Base-by-base conservation (phyloP, 2,888 invertebrate species). In the Hoplodrina ambigua region DNA sequence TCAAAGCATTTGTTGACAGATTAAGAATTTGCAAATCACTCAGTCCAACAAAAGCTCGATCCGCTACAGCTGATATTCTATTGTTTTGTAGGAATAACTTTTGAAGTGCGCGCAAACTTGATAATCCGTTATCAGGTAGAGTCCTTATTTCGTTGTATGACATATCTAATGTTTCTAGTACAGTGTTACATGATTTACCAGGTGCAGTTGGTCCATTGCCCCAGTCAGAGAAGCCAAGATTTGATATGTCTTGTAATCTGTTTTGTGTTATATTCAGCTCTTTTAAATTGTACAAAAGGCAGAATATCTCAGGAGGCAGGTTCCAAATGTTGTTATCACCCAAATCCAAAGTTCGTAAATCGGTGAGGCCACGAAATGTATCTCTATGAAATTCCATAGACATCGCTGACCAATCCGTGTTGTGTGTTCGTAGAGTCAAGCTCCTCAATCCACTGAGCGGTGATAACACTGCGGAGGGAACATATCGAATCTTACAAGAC, bases 341-440 rank as follows among this genome's bases (percentile, higher is more conserved):
- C 70, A 98, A 95, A 92, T 98, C 97, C 82, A 98, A 95, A 81
- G 94, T 96, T 83, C 97, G 96, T 54, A 98, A 94, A 87, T 97
- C 97, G 30, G 97, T 96, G 65, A 98, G 94, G 13, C 97, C 97
- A 76, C 97, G 95, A 75, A 98, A 97, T 72, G 97, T 97, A 86
- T 97, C 97, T 54, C 97, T 96, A 86, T 97, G 97, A 75, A 98
- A 96, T 85, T 98, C 97, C 94, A 98, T 96, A 33, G 97, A 97
- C 97, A 97, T 97, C 25, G 97, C 97, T 17, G 98, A 97, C 98
- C 98, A 98, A 88, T 98, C 97, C 41, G 97, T 97, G 89, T 98
- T 98, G 89, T 97, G 97, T 20, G 98, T 98, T 59, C 97, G 96
- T 81, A 98, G 93, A 44, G 97, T 96, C 63, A 98, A 93, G 77